A percentile compares a stretch with the other conserved stretches of the same genome.
Conservation (phyloP, 2,888 invertebrate species). For the Horisme vitalbata region DNA sequence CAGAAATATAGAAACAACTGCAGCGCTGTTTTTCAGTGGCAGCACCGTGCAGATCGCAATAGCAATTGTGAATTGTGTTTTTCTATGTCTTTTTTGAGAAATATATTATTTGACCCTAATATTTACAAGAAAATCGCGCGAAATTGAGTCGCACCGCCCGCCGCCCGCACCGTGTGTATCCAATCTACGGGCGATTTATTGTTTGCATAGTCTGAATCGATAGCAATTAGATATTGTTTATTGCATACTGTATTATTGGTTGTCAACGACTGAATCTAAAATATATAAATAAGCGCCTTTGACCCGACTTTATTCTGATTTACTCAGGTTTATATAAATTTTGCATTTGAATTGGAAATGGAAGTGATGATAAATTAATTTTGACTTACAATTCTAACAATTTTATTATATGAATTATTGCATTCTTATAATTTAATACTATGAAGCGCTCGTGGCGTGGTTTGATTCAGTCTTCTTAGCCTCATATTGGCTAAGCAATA, state of each 20-base stretch:
- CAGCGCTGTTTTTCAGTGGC: too few relatives aligned
- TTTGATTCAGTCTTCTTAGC: too few relatives aligned
- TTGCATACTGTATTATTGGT: constrained; percentile 14
- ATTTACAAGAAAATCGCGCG: neutral
- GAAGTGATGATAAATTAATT: neutral
- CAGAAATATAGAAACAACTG: too few relatives aligned
- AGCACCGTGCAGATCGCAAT: too few relatives aligned
- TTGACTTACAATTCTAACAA: too few relatives aligned
- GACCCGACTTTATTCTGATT: constrained; percentile 8
- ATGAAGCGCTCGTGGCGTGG: too few relatives aligned
- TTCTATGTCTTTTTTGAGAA: too few relatives aligned
- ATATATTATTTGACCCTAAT: too few relatives aligned
- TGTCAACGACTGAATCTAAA: constrained; percentile 20
- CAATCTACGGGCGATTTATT: constrained; percentile 13
- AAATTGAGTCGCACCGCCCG: neutral
- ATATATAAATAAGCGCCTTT: constrained; percentile 16
- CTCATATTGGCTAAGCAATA: too few relatives aligned
- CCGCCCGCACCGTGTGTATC: constrained; percentile 11
- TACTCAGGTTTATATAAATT: constrained; percentile 4
- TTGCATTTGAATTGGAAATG: neutral
- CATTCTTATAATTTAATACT: too few relatives aligned
- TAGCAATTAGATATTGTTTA: constrained; percentile 28
- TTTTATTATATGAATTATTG: too few relatives aligned
- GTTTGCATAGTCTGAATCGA: constrained; percentile 18
- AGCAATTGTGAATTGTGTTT: too few relatives aligned